Percentiles rank a stretch among this genome's conserved stretches.
Conservation (phyloP, 2,797 vertebrate genomes). For the Chaenodraco wilsoni region DNA sequence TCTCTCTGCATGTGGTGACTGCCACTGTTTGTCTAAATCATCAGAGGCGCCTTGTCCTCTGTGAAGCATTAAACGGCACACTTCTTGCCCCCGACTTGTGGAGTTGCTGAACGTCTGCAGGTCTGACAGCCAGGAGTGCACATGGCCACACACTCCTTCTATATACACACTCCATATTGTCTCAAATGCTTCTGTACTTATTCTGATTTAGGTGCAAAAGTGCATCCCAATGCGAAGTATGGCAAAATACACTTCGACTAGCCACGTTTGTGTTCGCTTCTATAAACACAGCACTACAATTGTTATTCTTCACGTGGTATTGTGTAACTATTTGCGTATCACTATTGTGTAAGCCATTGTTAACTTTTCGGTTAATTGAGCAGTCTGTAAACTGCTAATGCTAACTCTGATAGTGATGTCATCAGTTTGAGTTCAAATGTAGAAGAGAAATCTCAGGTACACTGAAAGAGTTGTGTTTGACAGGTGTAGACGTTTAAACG, state of each 20-base stretch:
- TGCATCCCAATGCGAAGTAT: too few species aligned
- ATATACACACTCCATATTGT: background rate
- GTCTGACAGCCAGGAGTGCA: constrained; percentile 41
- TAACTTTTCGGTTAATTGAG: too few species aligned
- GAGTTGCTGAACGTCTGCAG: constrained; percentile 37
- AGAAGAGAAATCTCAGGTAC: background rate
- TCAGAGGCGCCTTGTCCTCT: constrained; percentile 59
- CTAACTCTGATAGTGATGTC: background rate
- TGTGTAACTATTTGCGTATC: too few species aligned
- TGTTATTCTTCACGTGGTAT: too few species aligned
- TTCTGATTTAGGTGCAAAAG: too few species aligned
- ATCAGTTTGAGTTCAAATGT: background rate
- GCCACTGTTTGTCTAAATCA: constrained; percentile 69
- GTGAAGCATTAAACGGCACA: constrained; percentile 63
- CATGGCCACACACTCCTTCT: constrained; percentile 9
- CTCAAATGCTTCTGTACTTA: too few species aligned
- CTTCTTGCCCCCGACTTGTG: constrained; percentile 41
- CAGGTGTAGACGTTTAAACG: background rate
- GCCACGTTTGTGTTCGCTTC: too few species aligned
- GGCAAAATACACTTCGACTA: too few species aligned
- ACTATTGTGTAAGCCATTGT: too few species aligned
- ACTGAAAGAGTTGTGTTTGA: background rate
- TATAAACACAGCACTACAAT: too few species aligned
- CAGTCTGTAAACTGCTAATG: background rate
- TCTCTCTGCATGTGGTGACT: constrained; percentile 49